A percentile compares a stretch with the other conserved stretches of the same genome.
These are phyloP conservation scores for Mus minutoides DNA, from an alignment of 2,797 vertebrate species.

Conservation along the genomic window DNA sequence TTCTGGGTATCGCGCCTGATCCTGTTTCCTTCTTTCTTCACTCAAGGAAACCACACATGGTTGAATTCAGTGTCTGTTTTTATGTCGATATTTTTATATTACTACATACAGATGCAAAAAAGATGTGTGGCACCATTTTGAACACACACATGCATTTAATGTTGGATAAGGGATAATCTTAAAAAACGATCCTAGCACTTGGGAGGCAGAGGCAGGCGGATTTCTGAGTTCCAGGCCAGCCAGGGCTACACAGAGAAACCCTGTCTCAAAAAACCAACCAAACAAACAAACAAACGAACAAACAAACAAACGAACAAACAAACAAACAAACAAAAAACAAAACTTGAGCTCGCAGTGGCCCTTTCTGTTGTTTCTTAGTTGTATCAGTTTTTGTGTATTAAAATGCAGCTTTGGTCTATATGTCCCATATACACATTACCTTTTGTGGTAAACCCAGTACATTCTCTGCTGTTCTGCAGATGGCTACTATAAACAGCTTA, in stretches of 20 bases:
- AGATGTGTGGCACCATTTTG: neutral
- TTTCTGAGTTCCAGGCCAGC: too few species aligned
- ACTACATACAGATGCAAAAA: neutral
- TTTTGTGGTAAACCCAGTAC: neutral
- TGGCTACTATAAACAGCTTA: neutral
- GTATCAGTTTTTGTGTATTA: neutral
- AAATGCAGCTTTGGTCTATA: neutral
- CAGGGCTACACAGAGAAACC: too few species aligned
- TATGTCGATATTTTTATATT: neutral
- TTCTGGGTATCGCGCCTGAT: neutral
- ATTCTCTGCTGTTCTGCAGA: neutral
- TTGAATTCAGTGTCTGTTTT: conserved; percentile 40
- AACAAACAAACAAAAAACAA: too few species aligned
- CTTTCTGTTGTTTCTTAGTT: neutral
- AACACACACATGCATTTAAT: neutral
- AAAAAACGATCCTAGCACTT: too few species aligned
- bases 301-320: too few species aligned
- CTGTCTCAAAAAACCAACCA: too few species aligned
- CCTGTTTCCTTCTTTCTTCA: neutral
- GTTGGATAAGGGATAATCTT: neutral
- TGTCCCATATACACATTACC: neutral
- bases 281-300: too few species aligned
- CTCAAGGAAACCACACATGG: neutral
- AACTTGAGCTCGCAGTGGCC: neutral
- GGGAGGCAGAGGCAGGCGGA: too few species aligned